Evolutionary conservation across 2,113 vertebrate species (phyloP).

Genomic region (Sinocyclocheilus grahami): DNA sequence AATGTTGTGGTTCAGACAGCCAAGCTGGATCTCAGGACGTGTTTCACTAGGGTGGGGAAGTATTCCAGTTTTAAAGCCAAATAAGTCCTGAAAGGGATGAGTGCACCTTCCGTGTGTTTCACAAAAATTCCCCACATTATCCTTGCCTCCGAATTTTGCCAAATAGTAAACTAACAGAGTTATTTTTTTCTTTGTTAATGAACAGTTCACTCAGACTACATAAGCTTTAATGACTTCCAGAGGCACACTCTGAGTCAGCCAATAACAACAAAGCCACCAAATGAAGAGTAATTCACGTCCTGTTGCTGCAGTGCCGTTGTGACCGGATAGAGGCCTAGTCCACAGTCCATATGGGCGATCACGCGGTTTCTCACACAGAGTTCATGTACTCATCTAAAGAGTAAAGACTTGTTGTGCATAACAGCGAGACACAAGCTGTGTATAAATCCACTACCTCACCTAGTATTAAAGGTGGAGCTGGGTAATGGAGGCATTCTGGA

Average conservation of each 20-base stretch:
- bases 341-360: slow-evolving; percentile 21
- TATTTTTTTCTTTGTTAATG: slow-evolving; percentile 33
- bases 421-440: neutral
- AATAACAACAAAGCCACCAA: slow-evolving; percentile 70
- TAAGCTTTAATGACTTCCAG: slow-evolving; percentile 73
- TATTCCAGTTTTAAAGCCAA: slow-evolving; percentile 49
- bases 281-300: slow-evolving; percentile 66
- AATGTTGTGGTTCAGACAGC: neutral
- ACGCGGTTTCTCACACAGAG: neutral
- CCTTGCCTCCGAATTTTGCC: slow-evolving; percentile 42
- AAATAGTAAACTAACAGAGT: slow-evolving; percentile 34
- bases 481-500: neutral
- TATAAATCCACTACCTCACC: neutral
- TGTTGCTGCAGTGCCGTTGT: slow-evolving; percentile 57
- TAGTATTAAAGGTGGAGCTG: slow-evolving; percentile 1
- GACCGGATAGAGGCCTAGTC: slow-evolving; percentile 14
- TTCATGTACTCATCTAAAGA: neutral
- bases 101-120: slow-evolving; percentile 56
- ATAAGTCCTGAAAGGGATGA: slow-evolving; percentile 42
- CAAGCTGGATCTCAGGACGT: neutral
- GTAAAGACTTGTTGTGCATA: neutral
- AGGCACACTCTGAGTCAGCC: slow-evolving; percentile 61
- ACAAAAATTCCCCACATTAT: slow-evolving; percentile 64
- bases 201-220: slow-evolving; percentile 33
- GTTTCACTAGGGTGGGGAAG: slow-evolving; percentile 36